Evolutionary conservation across 2,797 vertebrate species (phyloP), one percentile per base, ranked within the genome.

Genomic region (Jordanella pulchra): DNA sequence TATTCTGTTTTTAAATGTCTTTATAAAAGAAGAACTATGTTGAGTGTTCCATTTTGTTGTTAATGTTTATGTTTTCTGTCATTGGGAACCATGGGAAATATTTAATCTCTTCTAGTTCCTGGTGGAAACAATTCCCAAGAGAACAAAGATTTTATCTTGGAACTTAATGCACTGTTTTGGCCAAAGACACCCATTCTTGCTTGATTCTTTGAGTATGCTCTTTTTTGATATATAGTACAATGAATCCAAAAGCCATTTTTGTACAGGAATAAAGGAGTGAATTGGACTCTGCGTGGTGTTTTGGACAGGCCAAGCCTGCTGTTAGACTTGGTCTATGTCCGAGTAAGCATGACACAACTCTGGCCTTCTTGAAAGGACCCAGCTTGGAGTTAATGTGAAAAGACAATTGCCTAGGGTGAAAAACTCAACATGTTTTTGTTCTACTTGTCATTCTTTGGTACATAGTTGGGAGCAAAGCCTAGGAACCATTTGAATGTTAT

Each of bases 401-500:
- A 94, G 90, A 95, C 94, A 95, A 95, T 94, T 87, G 92, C 86
- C 77, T 87, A 71, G 92, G 88, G 85, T 92, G 93, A 94, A 93
- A 93, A 94, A 93, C 94, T 93, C 93, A 81, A 93, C 93, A 93
- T 93, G 94, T 89, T 93, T 94, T 93, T 95, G 91, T 94, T 93
- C 89, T 90, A 92, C 93, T 93, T 95, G 94, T 95, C 94, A 95
- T 95, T 94, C 91, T 92, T 92, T 90, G 84, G 89, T 84, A 90
- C 93, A 93, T 93, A 93, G 92, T 92, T 94, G 89, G 84, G 89
- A 91, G 88, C 84, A 93, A 89, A 94, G 90, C 94, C 90, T 93
- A 94, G 94, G 92, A 95, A 93, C 93, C 94, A 92, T 94, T 87
- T 94, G 91, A 94, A 94, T 93, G 92, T 93, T 93, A 88, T 93